Base-by-base conservation (phyloP, 2,797 vertebrate genomes). In the Smutsia temminckii region DNA sequence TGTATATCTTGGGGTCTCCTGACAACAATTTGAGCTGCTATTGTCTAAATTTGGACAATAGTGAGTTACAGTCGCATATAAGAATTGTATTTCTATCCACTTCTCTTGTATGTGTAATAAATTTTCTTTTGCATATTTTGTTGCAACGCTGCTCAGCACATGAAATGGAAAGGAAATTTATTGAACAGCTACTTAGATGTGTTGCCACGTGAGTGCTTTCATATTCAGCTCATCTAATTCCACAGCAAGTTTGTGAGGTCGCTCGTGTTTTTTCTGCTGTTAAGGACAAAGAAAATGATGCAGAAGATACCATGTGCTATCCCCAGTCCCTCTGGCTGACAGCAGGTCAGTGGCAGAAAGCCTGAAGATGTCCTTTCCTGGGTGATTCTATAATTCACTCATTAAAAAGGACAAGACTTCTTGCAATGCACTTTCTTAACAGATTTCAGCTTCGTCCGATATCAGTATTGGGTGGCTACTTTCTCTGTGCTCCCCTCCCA, bases 401-500 rank as follows among this genome's bases (percentile, higher is more conserved):
- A 5, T 68, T 16, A 11, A 11, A 37, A 49, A 51, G 17, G 42
- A 18, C 2, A 0, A 11, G 17, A 1, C 40, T 29, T 53, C 49
- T 46, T 51, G 34, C 37, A 4, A 0, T 4, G 12, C 20, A 0
- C 8, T 61, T 59, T 71, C 63, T 29, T 8, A 9, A 5, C 5
- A 7, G 49, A 77, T 49, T 11, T 8, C n/a, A 2, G 0, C 55
- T 27, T 46, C 32, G 53, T 53, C 46, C 32, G 34, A 4, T 21
- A 3, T 20, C 20, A 2, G 0, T 23, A 4, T 18, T 18, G 0
- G 8, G 13, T 0, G 5, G 27, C 64, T 40, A 5, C 3, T 17
- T 72, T 25, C 8, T 21, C 32, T 63, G 14, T 77, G 29, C 23
- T 32, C 55, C 69, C n/a, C 40, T 0, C 0, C 2, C 14, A 4